A percentile compares a stretch with the other conserved stretches of the same genome.
phyloP scores from a whole-genome alignment of 2,113 vertebrate genomes.

The Nothoprocta pentlandii region DNA sequence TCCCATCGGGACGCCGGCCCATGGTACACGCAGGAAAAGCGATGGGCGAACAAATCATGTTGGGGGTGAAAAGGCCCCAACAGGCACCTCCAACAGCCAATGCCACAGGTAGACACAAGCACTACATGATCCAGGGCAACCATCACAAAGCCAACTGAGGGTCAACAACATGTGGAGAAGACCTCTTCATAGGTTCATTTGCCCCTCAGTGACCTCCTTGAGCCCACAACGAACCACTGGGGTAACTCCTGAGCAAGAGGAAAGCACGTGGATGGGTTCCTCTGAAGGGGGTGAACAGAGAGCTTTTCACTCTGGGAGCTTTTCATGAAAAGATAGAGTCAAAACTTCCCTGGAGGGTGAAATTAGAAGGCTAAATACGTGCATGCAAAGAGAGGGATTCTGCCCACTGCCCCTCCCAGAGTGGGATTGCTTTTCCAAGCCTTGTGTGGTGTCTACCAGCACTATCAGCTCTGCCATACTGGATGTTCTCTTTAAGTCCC shows the following conservation, averaged over 20 bases:
- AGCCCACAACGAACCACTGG: not conserved
- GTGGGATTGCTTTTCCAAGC: not conserved
- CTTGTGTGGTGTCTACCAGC: not conserved
- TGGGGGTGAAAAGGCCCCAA: not conserved
- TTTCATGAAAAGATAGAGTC: not conserved
- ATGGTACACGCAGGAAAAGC: accelerated
- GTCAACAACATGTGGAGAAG: not conserved
- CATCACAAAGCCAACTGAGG: not conserved
- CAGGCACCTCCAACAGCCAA: not conserved
- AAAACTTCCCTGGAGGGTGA: not conserved
- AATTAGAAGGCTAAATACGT: not conserved
- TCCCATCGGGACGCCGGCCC: not conserved
- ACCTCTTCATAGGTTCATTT: not conserved
- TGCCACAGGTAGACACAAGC: not conserved
- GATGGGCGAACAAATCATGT: accelerated
- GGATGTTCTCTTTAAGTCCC: not conserved
- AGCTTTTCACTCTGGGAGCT: not conserved
- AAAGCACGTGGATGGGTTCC: not conserved
- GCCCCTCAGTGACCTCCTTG: not conserved
- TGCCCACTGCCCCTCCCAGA: not conserved
- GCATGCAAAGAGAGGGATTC: not conserved
- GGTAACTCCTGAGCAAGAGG: not conserved
- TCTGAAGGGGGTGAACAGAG: too few species aligned
- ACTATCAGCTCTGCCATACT: not conserved
- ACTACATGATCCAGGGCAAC: not conserved